Evolutionary conservation across 2,888 invertebrate species (phyloP).

Genomic region (Drosophila mimetica): DNA sequence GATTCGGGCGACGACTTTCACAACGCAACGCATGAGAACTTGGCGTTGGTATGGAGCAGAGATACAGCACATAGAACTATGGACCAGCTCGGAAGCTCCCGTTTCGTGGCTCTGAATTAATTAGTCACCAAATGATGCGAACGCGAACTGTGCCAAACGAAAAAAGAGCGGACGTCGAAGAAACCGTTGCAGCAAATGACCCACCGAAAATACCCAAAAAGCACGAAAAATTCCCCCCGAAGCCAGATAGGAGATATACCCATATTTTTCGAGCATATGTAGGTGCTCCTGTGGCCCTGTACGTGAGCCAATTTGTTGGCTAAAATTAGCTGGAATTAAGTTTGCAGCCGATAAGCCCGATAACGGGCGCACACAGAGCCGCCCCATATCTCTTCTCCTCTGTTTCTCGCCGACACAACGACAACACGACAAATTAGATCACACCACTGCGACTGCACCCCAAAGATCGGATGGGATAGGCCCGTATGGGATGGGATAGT

Average conservation of each 20-base stretch:
- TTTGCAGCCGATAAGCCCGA: slow-evolving; percentile 33
- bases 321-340: slow-evolving; percentile 34
- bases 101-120: slow-evolving; percentile 38
- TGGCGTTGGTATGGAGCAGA: not conserved
- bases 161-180: slow-evolving; percentile 19
- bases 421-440: slow-evolving; percentile 44
- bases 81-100: slow-evolving; percentile 16
- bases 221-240: not conserved
- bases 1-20: slow-evolving; percentile 63
- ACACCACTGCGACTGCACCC: slow-evolving; percentile 31
- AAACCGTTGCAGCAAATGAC: slow-evolving; percentile 20
- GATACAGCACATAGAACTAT: not conserved
- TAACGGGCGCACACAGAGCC: slow-evolving; percentile 3
- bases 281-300: not conserved
- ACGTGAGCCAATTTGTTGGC: slow-evolving; percentile 10
- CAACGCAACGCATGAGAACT: slow-evolving; percentile 43
- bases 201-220: not conserved
- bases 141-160: slow-evolving; percentile 9
- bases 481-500: not conserved
- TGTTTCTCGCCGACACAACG: not conserved
- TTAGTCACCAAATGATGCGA: slow-evolving; percentile 26
- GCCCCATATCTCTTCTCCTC: slow-evolving; percentile 9
- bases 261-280: not conserved
- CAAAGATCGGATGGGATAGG: not conserved
- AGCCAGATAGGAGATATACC: not conserved